Evolutionary conservation across 2,888 invertebrate genomes (phyloP).

Genomic region (Glyphotaelius pellucidus): DNA sequence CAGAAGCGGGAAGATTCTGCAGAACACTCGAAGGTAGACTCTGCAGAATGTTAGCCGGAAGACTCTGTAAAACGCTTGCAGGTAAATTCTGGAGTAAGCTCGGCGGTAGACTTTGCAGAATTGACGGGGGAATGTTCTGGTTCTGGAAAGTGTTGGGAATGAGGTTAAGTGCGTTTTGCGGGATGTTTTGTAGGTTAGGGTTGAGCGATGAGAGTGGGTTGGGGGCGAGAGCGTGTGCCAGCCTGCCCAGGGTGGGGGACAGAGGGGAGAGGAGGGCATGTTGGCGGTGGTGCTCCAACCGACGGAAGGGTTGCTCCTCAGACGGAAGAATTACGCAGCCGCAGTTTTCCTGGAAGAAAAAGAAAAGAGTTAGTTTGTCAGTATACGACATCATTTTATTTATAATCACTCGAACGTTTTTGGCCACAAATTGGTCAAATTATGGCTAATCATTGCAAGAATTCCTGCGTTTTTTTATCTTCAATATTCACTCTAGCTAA

Average conservation of each 20-base stretch:
- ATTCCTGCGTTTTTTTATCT: too few species aligned
- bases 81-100: constrained; percentile 72
- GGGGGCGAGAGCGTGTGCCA: constrained; percentile 76
- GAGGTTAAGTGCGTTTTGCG: constrained; percentile 66
- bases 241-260: constrained; percentile 77
- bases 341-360: constrained; percentile 83
- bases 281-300: constrained; percentile 91
- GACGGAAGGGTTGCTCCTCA: constrained; percentile 86
- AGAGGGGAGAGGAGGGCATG: constrained; percentile 85
- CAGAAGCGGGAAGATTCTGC: constrained; percentile 74
- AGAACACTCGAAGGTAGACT: constrained; percentile 75
- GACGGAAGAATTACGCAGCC: constrained; percentile 86
- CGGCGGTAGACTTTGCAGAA: constrained; percentile 71
- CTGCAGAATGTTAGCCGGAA: constrained; percentile 68
- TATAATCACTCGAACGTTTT: neutral
- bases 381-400: neutral
- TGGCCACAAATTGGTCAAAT: too few species aligned
- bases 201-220: constrained; percentile 53
- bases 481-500: too few species aligned
- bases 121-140: constrained; percentile 43
- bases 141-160: constrained; percentile 55
- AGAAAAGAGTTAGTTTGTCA: constrained; percentile 19
- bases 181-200: constrained; percentile 52
- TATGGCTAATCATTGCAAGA: too few species aligned
- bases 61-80: constrained; percentile 73